Evolutionary conservation across 1,140 invertebrate species (phyloP).

Genomic region (Bombus balteatus): DNA sequence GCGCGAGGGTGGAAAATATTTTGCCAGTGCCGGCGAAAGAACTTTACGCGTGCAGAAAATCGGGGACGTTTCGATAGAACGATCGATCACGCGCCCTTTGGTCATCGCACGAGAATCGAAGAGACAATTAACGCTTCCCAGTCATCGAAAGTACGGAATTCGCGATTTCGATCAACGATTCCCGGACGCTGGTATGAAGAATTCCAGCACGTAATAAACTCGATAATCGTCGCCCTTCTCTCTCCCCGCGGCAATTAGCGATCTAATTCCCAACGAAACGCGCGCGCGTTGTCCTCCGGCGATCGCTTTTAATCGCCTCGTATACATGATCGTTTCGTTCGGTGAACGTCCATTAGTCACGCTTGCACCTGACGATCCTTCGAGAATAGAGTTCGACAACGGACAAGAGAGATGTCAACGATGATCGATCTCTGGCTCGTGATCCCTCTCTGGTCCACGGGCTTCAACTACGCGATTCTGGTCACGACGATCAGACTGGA

Average conservation of each 20-base stretch:
- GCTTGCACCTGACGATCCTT: constrained; percentile 15
- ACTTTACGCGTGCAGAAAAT: background rate
- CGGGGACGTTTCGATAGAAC: background rate
- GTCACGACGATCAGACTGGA: constrained; percentile 7
- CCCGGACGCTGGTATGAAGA: background rate
- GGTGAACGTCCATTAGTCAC: constrained; percentile 35
- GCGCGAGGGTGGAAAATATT: too few relatives aligned
- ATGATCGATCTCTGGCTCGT: constrained; percentile 33
- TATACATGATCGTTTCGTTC: constrained; percentile 48
- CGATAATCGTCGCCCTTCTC: background rate
- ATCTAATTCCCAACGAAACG: constrained; percentile 40
- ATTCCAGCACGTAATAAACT: constrained; percentile 19
- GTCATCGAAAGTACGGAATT: background rate
- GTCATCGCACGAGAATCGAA: background rate
- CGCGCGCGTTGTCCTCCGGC: background rate
- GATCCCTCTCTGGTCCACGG: background rate
- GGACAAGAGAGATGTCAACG: constrained; percentile 1
- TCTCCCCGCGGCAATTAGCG: constrained; percentile 21
- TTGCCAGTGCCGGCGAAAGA: background rate
- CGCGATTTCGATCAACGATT: constrained; percentile 10
- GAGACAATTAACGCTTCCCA: constrained; percentile 17
- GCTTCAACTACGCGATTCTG: background rate
- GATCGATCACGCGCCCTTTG: background rate
- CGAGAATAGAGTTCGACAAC: constrained; percentile 5
- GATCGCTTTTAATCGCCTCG: constrained; percentile 56